Base-by-base conservation (phyloP, 1,140 invertebrate genomes). In the Calosoma granatense region DNA sequence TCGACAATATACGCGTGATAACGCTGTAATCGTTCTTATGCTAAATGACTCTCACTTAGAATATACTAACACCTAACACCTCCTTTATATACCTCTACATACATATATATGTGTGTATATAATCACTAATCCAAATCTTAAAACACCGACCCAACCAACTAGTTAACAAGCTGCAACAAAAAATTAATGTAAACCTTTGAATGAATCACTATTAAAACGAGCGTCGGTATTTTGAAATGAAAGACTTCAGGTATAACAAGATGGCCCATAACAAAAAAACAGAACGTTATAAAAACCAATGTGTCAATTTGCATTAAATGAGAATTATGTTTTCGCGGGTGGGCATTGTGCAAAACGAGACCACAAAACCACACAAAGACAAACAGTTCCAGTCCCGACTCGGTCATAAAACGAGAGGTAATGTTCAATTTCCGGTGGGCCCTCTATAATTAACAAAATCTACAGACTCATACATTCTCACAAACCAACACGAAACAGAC, bases 341-440 rank as follows among this genome's bases (percentile, higher is more conserved):
- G 26, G 41, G 41, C 9, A 4, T 36, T 36, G 6, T 36, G 4
- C 41, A 11, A 47, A 17, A 17, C 41, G 17, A 12, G 41, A 47
- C 41, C 41, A 17, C 41, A 47, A 47, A 47, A 47, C 41, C 41
- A 47, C 41, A 47, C 41, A 47, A 47, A 47, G 41, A 47, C 41
- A 47, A 47, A 47, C 14, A 30, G 26, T 4, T 36, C 26, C 26
- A 6, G 15, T 12, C 41, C 4, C 41, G 41, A 4, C 26, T 30
- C n/a, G 26, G 14, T 11, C 17, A 17, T 17, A 4, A 47, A 47
- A 47, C 17, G 41, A 47, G 41, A 11, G 41, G 41, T 47, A 47
- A 47, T 3, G 4, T 47, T 12, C 41, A 47, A 47, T 47, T 47
- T 47, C 41, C 41, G 41, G 41, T 47, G 41, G 41, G 41, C 15